Conservation (phyloP, 2,113 vertebrate genomes). For the Pagrus major region DNA sequence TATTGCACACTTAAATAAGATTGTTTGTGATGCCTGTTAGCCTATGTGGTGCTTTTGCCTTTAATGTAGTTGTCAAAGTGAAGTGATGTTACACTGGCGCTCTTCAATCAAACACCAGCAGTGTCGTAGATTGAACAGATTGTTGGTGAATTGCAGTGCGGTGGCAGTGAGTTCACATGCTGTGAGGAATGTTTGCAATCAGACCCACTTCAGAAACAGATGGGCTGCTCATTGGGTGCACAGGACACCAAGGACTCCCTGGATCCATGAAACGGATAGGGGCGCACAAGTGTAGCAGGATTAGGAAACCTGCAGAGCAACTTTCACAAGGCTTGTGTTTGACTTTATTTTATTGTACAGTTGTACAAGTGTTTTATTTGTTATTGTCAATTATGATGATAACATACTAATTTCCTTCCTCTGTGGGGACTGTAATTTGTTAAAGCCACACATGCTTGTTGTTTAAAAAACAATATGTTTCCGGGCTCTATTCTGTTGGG, state of each 20-base stretch:
- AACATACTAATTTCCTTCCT: constrained; percentile 28
- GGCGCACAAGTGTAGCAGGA: constrained; percentile 10
- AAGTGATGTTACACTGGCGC: constrained; percentile 46
- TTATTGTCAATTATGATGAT: constrained; percentile 52
- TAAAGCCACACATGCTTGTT: constrained; percentile 4
- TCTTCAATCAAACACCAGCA: constrained; percentile 71
- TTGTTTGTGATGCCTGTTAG: constrained; percentile 16
- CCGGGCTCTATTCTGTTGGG: constrained; percentile 11
- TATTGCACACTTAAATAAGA: not conserved
- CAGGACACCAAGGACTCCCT: constrained; percentile 56
- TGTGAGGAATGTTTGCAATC: constrained; percentile 73
- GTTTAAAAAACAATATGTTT: constrained; percentile 5
- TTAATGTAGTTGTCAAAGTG: constrained; percentile 58
- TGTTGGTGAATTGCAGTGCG: constrained; percentile 60
- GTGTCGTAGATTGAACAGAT: constrained; percentile 70
- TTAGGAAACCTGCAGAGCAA: not conserved
- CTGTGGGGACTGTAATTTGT: constrained; percentile 31
- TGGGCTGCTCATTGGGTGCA: constrained; percentile 62
- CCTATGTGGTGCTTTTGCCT: not conserved
- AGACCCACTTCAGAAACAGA: constrained; percentile 73
- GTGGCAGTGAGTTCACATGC: constrained; percentile 66
- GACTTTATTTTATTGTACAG: constrained; percentile 24
- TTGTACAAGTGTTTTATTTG: no score
- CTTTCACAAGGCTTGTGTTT: constrained; percentile 2
- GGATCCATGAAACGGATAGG: constrained; percentile 42